Base-by-base conservation (phyloP, 2,888 invertebrate species). In the Polietes domitor region DNA sequence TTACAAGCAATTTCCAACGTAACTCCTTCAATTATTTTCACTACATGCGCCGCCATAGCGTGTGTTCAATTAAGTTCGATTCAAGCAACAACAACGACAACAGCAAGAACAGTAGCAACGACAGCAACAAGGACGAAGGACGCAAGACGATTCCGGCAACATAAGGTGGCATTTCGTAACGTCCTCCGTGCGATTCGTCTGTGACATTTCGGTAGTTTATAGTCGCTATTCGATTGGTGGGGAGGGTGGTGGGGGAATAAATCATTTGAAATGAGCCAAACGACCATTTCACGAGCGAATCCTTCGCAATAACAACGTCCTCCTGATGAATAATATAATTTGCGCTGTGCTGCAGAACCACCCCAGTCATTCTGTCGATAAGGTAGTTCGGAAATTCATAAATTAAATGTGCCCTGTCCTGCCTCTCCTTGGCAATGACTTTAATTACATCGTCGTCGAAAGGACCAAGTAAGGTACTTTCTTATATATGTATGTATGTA, bases 1-100 rank as follows among this genome's bases (percentile, higher is more conserved):
- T 80, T 85, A 85, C 82, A 85, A 85, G 82, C 82, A 82, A 80
- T 85, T 86, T 83, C 43, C 21, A 72, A 72, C 79, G 79, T 82
- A 82, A 82, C 81, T 79, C 77, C 80, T 77, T 77, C 63, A 77
- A 76, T 76, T 73, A 63, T 70, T 80, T 70, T 65, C 68, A 68
- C 77, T 75, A 80, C 83, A 80, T 75, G 78, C 75, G 73, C 76
- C 73, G 37, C 73, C 70, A 55, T 82, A 58, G 78, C 83, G 63
- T 82, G 75, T 85, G 61, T 75, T 61, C 68, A 85, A 72, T 79
- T 79, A 73, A 68, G 58, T 77, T 32, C 32, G n/a, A 63, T 32
- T 63, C 58, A 26, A 17, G 28, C 63, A 63, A 17, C 32, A 63
- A 17, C 17, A 63, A 32, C 32, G 32, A 17, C 58, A 58, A 28